Base-by-base conservation (phyloP, 2,888 invertebrate genomes). In the Leptinotarsa peninsularis region DNA sequence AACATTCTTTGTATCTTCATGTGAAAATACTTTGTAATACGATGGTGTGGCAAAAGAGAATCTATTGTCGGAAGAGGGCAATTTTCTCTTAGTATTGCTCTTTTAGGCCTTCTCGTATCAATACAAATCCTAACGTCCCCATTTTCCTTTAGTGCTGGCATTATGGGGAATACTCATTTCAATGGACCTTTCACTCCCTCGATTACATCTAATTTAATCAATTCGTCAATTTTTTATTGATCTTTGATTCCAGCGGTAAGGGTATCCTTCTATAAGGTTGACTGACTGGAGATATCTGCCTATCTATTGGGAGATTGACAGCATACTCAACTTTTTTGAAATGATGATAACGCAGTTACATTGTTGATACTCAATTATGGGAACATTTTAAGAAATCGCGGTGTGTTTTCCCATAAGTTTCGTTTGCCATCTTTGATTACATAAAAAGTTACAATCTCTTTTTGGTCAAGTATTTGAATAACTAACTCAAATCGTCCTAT, bases 81-180 rank as follows among this genome's bases (percentile, higher is more conserved):
- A 69, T 82, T 81, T 71, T 82, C 81, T 58, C 78, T 76, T 56
- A 78, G 66, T 21, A 86, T 82, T 4, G 86, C 85, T 71, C 75
- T 77, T 78, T 87, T 86, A 74, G 84, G 80, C 23, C 86, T 76
- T 15, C 85, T 77, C 83, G 86, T 87, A 74, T 87, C 86, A 43
- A 87, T 77, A 76, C 86, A 86, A 50, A 87, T 79, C 18, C 84
- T 76, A 27, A 86, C 81, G 49, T 83, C 83, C n/a, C 72, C 58
- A 66, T 71, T 73, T 70, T 71, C 67, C 66, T 79, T 79, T 49
- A 85, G 81, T 18, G 84, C 82, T 27, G 84, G 74, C 5, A 85
- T 84, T 14, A 87, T 82, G 14, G 85, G 82, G 79, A 86, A 83
- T 78, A 87, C 80, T 85, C 86, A 87, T 50, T 72, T 54, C 43